Percentiles rank a stretch among this genome's conserved stretches.
phyloP scores from a whole-genome alignment of 2,888 invertebrate genomes.

The Osmoderma eremita region DNA sequence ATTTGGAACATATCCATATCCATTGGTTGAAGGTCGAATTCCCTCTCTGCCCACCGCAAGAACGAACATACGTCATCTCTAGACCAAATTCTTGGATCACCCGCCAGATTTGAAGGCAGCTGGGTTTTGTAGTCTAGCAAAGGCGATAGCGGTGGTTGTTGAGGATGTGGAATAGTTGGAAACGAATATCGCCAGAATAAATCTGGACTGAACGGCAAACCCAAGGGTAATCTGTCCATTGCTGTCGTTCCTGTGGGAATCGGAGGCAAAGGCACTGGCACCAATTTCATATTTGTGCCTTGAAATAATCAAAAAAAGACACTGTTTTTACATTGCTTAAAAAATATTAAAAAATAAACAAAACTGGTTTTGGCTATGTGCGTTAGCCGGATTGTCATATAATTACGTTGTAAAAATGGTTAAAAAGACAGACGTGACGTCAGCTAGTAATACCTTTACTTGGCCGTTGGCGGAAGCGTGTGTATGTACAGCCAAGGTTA shows the following conservation, averaged over 20 bases:
- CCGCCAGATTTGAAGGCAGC: slow-evolving; percentile 82
- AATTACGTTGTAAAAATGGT: neutral
- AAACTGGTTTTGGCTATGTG: slow-evolving; percentile 28
- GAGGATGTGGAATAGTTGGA: slow-evolving; percentile 73
- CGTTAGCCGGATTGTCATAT: neutral
- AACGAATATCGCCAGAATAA: slow-evolving; percentile 90
- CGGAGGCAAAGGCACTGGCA: slow-evolving; percentile 64
- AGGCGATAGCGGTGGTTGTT: slow-evolving; percentile 73
- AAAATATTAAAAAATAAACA: slow-evolving; percentile 19
- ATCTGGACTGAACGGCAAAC: slow-evolving; percentile 84
- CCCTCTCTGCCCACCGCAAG: slow-evolving; percentile 90
- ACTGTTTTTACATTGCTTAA: neutral
- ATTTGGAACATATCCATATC: slow-evolving; percentile 95
- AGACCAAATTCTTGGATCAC: slow-evolving; percentile 91
- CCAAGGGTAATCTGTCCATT: slow-evolving; percentile 80
- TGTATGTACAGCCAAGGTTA: slow-evolving; percentile 47
- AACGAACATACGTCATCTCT: slow-evolving; percentile 90
- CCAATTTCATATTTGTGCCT: slow-evolving; percentile 65
- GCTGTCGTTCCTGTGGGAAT: slow-evolving; percentile 66
- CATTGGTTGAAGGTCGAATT: slow-evolving; percentile 90
- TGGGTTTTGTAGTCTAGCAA: slow-evolving; percentile 88
- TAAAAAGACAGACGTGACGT: slow-evolving; percentile 18
- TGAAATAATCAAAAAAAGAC: slow-evolving; percentile 35
- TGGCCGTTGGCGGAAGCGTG: slow-evolving; percentile 51
- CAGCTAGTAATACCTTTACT: slow-evolving; percentile 28